A percentile compares a stretch with the other conserved stretches of the same genome.
Evolutionary conservation across 1,140 invertebrate species (phyloP).

Genomic region (Littorina saxatilis): DNA sequence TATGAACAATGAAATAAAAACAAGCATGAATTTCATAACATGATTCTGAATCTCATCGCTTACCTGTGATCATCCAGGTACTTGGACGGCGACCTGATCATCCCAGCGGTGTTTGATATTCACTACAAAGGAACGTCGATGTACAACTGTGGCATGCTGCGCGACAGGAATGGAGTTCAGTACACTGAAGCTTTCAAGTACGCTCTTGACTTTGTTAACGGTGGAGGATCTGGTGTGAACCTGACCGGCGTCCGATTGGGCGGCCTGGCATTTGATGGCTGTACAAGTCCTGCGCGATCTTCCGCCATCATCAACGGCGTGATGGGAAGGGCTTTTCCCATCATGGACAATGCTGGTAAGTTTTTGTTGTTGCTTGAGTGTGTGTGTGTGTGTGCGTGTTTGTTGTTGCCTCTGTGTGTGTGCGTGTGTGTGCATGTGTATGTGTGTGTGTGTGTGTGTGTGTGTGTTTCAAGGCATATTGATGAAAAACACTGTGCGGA

Average conservation of each 20-base stretch:
- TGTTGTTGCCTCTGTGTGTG: not conserved
- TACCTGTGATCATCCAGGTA: constrained; percentile 42
- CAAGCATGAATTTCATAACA: no score
- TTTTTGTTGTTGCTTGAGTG: not conserved
- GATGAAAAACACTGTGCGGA: no score
- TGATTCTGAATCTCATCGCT: no score
- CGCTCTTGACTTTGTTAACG: constrained; percentile 68
- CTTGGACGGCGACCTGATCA: constrained; percentile 64
- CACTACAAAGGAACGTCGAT: constrained; percentile 60
- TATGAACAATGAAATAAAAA: no score
- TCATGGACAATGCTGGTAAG: constrained; percentile 27
- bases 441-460: not conserved
- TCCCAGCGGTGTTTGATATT: constrained; percentile 69
- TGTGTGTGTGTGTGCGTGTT: not conserved
- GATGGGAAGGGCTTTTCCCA: constrained; percentile 39
- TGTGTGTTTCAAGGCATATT: no score
- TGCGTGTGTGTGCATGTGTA: not conserved
- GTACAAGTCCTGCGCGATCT: constrained; percentile 56
- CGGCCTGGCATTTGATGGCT: constrained; percentile 68
- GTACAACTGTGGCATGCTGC: constrained; percentile 61
- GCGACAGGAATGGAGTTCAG: constrained; percentile 63
- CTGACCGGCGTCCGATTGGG: constrained; percentile 82
- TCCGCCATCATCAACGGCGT: constrained; percentile 61
- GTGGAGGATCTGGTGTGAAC: constrained; percentile 46
- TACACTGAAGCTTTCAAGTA: constrained; percentile 70